Base-by-base conservation (phyloP, 2,888 invertebrate genomes). In the Pseudococcus longispinus region DNA sequence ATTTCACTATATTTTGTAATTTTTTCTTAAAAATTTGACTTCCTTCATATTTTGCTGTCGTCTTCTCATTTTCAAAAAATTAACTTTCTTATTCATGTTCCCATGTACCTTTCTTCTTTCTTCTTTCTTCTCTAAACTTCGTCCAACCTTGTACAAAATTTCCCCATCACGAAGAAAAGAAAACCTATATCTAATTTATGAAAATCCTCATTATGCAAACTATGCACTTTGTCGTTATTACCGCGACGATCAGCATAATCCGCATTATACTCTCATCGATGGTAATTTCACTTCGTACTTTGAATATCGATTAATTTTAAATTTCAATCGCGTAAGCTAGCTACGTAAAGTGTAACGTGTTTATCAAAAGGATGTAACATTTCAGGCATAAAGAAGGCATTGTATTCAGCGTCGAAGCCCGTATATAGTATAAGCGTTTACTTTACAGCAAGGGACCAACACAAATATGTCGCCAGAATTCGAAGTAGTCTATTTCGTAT, bases 391-490 rank as follows among this genome's bases (percentile, higher is more conserved):
- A 80, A 80, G 77, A 80, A 80, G 77, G 77, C 77, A 80, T 80
- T 80, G 77, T 80, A 80, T 80, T 80, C 77, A 18, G 42, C 18
- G 42, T 80, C 18, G 20, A 13, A 70, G 77, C 77, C 20, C 37
- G 77, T 77, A 80, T 80, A 80, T 9, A 37, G 26, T 60, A 60
- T 60, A 80, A 42, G 77, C 77, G 77, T 80, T 80, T 80, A 42
- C 77, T 80, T 42, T 80, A 80, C 77, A 80, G 77, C 77, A 42
- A 80, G 77, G 77, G 77, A 80, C 77, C 77, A 80, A 42, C 77
- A 80, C 77, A 80, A 80, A 80, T 80, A 80, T 80, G 77, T 80
- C 77, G 77, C 77, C 77, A 80, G 77, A 80, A 80, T 80, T 80
- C 77, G 77, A 80, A 80, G 77, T 80, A 80, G 77, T 80, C 77